These are phyloP conservation scores for Rhyacophila evoluta DNA, from an alignment of 2,888 invertebrate genomes.

Conservation along the genomic window DNA sequence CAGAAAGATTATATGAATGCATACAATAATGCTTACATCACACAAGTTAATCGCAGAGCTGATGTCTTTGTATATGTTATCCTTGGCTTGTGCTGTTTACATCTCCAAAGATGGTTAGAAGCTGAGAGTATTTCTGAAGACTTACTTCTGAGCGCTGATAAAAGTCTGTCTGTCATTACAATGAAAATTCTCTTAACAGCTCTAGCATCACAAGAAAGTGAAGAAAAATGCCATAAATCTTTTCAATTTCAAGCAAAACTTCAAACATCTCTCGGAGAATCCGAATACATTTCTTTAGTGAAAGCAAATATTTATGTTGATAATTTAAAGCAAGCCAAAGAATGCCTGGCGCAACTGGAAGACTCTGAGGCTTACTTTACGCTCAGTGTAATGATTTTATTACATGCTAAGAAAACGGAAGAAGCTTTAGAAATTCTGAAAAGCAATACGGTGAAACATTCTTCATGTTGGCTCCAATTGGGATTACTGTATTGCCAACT, in stretches of 20 bases:
- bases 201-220: slow-evolving; percentile 61
- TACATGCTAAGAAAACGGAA: slow-evolving; percentile 66
- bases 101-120: slow-evolving; percentile 65
- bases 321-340: slow-evolving; percentile 60
- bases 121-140: slow-evolving; percentile 64
- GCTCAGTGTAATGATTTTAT: slow-evolving; percentile 67
- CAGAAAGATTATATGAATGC: slow-evolving; percentile 64
- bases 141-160: slow-evolving; percentile 57
- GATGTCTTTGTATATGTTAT: slow-evolving; percentile 56
- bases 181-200: slow-evolving; percentile 57
- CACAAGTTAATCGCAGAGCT: neutral
- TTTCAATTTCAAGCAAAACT: slow-evolving; percentile 61
- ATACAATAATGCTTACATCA: slow-evolving; percentile 12
- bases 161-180: slow-evolving; percentile 54
- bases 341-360: slow-evolving; percentile 60
- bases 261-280: slow-evolving; percentile 57
- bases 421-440: slow-evolving; percentile 71
- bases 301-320: slow-evolving; percentile 62
- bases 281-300: slow-evolving; percentile 57
- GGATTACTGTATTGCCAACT: slow-evolving; percentile 74
- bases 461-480: slow-evolving; percentile 71
- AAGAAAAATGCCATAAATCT: slow-evolving; percentile 70
- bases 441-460: slow-evolving; percentile 61
- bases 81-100: slow-evolving; percentile 61
- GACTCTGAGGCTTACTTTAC: slow-evolving; percentile 59